Evolutionary conservation across 1,140 invertebrate species (phyloP), one percentile per base, ranked within the genome.

Genomic region (Caerostris extrusa): DNA sequence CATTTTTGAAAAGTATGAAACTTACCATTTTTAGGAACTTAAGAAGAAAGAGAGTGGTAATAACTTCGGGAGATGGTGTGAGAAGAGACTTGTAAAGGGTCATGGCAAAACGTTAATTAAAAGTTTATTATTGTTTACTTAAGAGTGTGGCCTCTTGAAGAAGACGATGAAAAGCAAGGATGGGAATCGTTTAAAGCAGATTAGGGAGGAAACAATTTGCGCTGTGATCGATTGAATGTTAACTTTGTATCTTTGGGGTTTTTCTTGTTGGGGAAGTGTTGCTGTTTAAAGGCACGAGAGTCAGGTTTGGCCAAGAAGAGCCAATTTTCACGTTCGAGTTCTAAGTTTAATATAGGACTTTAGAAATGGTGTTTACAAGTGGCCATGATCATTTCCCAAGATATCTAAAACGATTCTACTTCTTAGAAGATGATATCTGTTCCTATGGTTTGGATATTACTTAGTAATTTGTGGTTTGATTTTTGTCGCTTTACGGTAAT

Each of bases 21-120:
- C n/a, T 17, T 77, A 34, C 19, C 71, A 77, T 34, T 77, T 77
- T 77, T 67, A n/a, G 71, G 71, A 77, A 77, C 71, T 77, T 77
- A 77, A 77, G 71, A 77, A 77, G 34, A 34, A 34, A 34, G 34
- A 77, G 67, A 77, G 71, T 10, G 71, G 34, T 64, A 64, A 64
- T 14, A 8, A 3, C 3, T 53, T 50, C n/a, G 5, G 14, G 3
- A 4, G 5, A 17, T n/a, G 5, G 14, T n/a, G 61, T 4, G 61
- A 50, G 10, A 77, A 34, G 34, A 53, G 71, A 77, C 71, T 77
- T 77, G 53, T 77, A 77, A 77, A 77, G 71, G 71, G 71, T 77
- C 71, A 77, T 77, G 34, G 8, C 3, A 77, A 77, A 77, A 34
- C 61, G 61, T 77, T 77, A 50, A 77, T 77, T 77, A 77, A 77